phyloP scores from a whole-genome alignment of 2,113 vertebrate genomes.

The Rhea pennata region DNA sequence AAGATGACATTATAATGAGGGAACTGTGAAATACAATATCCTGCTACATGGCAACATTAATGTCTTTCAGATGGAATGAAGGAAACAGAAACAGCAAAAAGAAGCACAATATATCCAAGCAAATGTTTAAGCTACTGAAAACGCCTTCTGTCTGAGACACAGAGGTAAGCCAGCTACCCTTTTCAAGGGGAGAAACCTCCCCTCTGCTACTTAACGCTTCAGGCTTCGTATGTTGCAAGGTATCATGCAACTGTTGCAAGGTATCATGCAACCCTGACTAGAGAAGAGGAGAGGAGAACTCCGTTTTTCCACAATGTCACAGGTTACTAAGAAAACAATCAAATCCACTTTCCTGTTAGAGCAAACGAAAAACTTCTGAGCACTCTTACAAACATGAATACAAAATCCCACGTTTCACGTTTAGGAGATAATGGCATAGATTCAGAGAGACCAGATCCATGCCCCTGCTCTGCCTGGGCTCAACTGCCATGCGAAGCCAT shows the following conservation, averaged over 20 bases:
- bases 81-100: not conserved
- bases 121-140: not conserved
- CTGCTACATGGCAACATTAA: not conserved
- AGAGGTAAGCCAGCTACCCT: not conserved
- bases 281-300: not conserved
- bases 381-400: not conserved
- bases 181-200: not conserved
- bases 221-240: not conserved
- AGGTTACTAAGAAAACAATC: not conserved
- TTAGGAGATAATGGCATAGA: not conserved
- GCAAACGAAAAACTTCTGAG: not conserved
- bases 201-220: not conserved
- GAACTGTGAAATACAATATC: not conserved
- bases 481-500: not conserved
- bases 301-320: not conserved
- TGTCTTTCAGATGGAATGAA: not conserved
- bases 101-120: not conserved
- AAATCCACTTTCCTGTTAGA: not conserved
- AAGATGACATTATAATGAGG: slow-evolving; percentile 5
- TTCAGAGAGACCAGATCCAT: fast-evolving
- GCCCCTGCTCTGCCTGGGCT: not conserved
- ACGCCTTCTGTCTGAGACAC: not conserved
- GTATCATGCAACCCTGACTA: not conserved
- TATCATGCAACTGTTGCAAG: not conserved
- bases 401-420: not conserved